phyloP scores from a whole-genome alignment of 2,113 vertebrate genomes.

The Phainopepla nitens region DNA sequence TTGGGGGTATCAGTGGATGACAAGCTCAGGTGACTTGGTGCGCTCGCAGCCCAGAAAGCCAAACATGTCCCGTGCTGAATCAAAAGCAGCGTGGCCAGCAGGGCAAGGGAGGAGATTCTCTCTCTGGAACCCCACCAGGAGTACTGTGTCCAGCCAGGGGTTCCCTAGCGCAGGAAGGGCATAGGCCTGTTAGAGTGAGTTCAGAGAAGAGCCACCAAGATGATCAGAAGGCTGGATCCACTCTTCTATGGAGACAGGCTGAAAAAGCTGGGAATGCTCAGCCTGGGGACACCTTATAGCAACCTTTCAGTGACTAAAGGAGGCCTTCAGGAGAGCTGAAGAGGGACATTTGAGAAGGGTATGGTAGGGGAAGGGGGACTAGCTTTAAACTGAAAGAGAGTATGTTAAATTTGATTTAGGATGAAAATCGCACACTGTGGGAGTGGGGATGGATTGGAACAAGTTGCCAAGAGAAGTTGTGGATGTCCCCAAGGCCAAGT shows the following conservation, averaged over 20 bases:
- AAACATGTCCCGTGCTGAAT: background rate
- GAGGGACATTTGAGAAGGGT: background rate
- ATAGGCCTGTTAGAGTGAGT: too few species aligned
- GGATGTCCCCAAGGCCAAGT: background rate
- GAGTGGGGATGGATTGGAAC: background rate
- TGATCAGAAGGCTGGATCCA: background rate
- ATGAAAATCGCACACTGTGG: background rate
- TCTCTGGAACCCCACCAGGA: background rate
- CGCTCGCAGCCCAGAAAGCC: background rate
- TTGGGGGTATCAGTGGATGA: too few species aligned
- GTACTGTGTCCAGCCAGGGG: background rate
- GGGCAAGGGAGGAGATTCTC: background rate
- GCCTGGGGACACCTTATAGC: background rate
- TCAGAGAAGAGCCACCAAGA: background rate
- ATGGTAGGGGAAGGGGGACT: background rate
- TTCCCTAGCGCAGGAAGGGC: background rate
- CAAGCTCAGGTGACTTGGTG: accelerated
- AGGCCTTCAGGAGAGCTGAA: background rate
- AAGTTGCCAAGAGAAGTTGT: background rate
- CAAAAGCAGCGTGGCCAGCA: accelerated
- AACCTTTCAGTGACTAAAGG: background rate
- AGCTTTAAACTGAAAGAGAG: background rate
- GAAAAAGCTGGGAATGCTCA: background rate
- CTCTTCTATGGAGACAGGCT: background rate
- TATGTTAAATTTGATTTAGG: background rate